Conservation (phyloP, 2,113 vertebrate species). For the Dinomys branickii region DNA sequence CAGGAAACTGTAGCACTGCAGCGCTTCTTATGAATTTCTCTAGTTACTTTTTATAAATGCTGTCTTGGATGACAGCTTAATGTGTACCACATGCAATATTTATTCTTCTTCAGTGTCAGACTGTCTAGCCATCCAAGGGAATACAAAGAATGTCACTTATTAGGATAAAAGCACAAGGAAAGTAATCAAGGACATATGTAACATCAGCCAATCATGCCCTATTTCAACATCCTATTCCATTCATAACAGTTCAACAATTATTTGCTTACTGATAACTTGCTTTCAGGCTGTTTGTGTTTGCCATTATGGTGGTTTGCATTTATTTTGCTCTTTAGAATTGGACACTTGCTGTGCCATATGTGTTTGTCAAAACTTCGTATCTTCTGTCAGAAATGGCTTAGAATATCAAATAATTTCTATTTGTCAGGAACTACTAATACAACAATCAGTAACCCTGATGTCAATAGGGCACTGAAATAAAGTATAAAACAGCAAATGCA, state of each 20-base stretch:
- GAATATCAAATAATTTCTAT: slow-evolving; percentile 86
- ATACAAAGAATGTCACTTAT: slow-evolving; percentile 99
- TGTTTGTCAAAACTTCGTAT: slow-evolving; percentile 92
- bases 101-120: slow-evolving; percentile 99
- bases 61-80: slow-evolving; percentile 99
- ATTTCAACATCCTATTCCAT: slow-evolving; percentile 93
- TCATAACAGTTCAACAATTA: slow-evolving; percentile 97
- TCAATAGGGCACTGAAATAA: slow-evolving; percentile 80
- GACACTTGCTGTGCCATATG: slow-evolving; percentile 91
- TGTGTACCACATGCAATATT: slow-evolving; percentile 99
- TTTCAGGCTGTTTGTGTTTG: slow-evolving; percentile 95
- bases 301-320: slow-evolving; percentile 95
- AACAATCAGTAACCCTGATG: slow-evolving; percentile 82
- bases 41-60: slow-evolving; percentile 93
- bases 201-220: slow-evolving; percentile 98
- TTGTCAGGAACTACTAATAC: slow-evolving; percentile 83
- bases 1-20: slow-evolving; percentile 94
- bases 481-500: slow-evolving; percentile 75
- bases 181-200: slow-evolving; percentile 99
- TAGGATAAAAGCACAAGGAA: slow-evolving; percentile 99
- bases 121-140: slow-evolving; percentile 99
- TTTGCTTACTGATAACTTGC: slow-evolving; percentile 97
- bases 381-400: slow-evolving; percentile 90
- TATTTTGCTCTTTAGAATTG: slow-evolving; percentile 98
- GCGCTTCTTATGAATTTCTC: slow-evolving; percentile 97